Evolutionary conservation across 1,140 invertebrate genomes (phyloP).

Genomic region (Belonocnema kinseyi): DNA sequence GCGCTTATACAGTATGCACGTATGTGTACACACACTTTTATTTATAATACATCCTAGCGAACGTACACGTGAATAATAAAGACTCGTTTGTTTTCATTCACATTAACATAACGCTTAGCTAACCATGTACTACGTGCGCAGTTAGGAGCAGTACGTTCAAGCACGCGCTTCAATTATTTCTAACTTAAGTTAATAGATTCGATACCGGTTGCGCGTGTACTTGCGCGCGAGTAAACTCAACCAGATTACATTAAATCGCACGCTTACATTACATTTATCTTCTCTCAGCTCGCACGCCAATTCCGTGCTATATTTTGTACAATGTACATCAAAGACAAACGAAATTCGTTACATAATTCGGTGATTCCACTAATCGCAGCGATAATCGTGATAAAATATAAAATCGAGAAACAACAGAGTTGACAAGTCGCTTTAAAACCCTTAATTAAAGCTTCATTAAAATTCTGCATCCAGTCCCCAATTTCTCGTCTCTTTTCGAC

Average conservation of each 20-base stretch:
- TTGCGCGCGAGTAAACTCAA: too few species aligned
- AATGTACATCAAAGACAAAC: conserved; percentile 24
- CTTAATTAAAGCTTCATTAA: not conserved
- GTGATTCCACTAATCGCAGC: conserved; percentile 1
- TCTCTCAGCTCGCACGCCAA: not conserved
- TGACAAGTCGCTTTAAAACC: conserved; percentile 1
- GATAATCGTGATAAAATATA: conserved; percentile 22
- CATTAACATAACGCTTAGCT: conserved; percentile 37
- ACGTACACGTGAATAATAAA: conserved; percentile 39
- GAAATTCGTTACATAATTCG: not conserved
- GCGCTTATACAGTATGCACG: conserved; percentile 43
- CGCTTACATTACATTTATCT: not conserved
- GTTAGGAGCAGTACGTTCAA: not conserved
- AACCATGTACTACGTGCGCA: conserved; percentile 39
- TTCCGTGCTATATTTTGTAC: not conserved
- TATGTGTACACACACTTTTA: conserved; percentile 36
- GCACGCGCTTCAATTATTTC: conserved; percentile 8
- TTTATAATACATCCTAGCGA: conserved; percentile 33
- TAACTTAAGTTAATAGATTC: too few species aligned
- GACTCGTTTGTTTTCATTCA: conserved; percentile 10
- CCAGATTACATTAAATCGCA: too few species aligned
- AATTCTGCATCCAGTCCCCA: not conserved
- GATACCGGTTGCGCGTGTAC: too few species aligned
- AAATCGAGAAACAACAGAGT: conserved; percentile 14
- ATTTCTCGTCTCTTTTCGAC: not conserved